Evolutionary conservation across 2,113 vertebrate genomes (phyloP).

Genomic region (Hippocampus abdominalis): DNA sequence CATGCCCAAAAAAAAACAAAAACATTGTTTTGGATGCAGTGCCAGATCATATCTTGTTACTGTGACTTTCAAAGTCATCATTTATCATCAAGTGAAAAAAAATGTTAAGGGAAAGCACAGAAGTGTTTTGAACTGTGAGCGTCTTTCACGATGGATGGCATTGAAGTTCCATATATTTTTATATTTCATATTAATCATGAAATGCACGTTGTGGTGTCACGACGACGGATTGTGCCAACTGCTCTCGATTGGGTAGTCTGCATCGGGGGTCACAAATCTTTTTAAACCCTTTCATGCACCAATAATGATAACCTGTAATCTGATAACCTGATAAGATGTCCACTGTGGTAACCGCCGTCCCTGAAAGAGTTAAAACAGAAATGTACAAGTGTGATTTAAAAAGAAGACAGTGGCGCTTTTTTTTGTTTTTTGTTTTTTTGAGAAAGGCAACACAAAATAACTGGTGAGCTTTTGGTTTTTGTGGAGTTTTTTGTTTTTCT

Average conservation of each 20-base stretch:
- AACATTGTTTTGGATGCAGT: constrained; percentile 16
- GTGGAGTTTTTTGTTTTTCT: too few species aligned
- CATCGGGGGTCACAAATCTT: not conserved
- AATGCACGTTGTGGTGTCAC: not conserved
- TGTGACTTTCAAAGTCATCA: not conserved
- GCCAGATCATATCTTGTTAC: constrained; percentile 1
- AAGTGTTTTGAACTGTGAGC: not conserved
- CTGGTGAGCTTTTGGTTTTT: too few species aligned
- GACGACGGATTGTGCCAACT: not conserved
- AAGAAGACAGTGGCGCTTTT: too few species aligned
- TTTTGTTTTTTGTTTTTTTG: too few species aligned
- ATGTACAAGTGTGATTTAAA: too few species aligned
- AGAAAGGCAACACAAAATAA: too few species aligned
- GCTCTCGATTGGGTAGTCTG: not conserved
- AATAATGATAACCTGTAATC: too few species aligned
- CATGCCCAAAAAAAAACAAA: constrained; percentile 16
- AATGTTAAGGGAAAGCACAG: not conserved
- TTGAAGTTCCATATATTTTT: constrained; percentile 5
- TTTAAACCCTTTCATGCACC: not conserved
- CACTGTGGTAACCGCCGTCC: too few species aligned
- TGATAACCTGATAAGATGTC: too few species aligned
- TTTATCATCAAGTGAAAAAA: not conserved
- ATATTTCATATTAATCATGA: not conserved
- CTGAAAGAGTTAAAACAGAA: too few species aligned
- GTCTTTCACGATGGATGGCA: constrained; percentile 19